phyloP scores from a whole-genome alignment of 2,888 invertebrate species.

The Atrina japonica region DNA sequence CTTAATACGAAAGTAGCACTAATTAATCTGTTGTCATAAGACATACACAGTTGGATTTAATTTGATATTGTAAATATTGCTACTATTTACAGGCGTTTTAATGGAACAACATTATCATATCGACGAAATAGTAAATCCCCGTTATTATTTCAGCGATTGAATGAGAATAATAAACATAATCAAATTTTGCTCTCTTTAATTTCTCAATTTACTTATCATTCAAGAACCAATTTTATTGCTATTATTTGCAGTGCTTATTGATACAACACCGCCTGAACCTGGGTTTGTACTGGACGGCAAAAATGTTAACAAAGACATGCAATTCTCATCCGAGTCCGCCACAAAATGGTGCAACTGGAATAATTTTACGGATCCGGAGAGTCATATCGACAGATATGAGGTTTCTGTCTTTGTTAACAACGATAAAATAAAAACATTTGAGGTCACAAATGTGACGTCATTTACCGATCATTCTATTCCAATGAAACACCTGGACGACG shows the following conservation, averaged over 20 bases:
- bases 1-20: too few relatives aligned
- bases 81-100: too few relatives aligned
- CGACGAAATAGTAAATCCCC: too few relatives aligned
- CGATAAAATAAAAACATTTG: conserved; percentile 26
- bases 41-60: too few relatives aligned
- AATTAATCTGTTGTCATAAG: too few relatives aligned
- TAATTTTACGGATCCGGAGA: conserved; percentile 38
- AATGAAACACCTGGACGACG: conserved; percentile 41
- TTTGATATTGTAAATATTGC: too few relatives aligned
- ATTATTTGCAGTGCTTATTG: conserved; percentile 39
- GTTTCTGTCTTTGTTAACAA: conserved; percentile 38
- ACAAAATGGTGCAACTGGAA: conserved; percentile 29
- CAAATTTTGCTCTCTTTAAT: too few relatives aligned
- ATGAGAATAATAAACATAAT: too few relatives aligned
- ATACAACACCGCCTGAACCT: conserved; percentile 36
- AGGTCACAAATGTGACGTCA: neutral
- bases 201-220: too few relatives aligned
- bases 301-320: neutral
- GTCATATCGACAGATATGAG: conserved; percentile 21
- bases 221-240: too few relatives aligned
- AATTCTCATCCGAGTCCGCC: conserved; percentile 34
- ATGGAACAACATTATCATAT: too few relatives aligned
- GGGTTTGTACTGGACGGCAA: conserved; percentile 36
- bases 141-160: too few relatives aligned
- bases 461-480: conserved; percentile 45